Evolutionary conservation across 2,888 invertebrate species (phyloP).

Genomic region (Ligdia adustata): DNA sequence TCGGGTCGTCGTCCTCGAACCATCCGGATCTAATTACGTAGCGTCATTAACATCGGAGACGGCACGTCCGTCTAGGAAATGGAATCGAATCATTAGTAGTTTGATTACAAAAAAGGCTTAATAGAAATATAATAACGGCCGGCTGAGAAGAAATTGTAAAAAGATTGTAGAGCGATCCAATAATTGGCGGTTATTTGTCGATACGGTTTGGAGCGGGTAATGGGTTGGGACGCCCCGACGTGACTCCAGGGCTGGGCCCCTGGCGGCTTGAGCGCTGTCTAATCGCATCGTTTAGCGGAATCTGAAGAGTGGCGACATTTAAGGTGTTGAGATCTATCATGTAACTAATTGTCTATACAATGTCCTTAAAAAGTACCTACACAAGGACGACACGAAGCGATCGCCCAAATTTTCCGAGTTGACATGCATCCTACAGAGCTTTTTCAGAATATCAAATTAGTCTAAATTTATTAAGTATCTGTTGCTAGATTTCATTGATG

Average conservation of each 20-base stretch:
- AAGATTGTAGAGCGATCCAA: conserved; percentile 83
- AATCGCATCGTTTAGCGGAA: conserved; percentile 58
- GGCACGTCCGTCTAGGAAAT: conserved; percentile 84
- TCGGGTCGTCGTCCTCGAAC: conserved; percentile 76
- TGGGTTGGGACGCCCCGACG: conserved; percentile 78
- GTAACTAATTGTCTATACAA: too few relatives aligned
- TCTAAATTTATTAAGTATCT: too few relatives aligned
- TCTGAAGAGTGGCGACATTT: conserved; percentile 53
- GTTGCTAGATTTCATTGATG: too few relatives aligned
- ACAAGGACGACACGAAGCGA: too few relatives aligned
- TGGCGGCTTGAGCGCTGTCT: conserved; percentile 29
- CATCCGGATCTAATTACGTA: conserved; percentile 83
- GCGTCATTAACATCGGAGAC: conserved; percentile 82
- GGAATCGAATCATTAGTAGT: conserved; percentile 84
- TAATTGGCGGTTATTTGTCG: conserved; percentile 84
- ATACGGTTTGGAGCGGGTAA: conserved; percentile 83
- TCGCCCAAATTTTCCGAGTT: too few relatives aligned
- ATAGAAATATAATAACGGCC: conserved; percentile 83
- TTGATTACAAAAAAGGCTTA: conserved; percentile 85
- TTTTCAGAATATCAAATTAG: too few relatives aligned
- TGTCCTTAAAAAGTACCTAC: too few relatives aligned
- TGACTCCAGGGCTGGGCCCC: conserved; percentile 62
- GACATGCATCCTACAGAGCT: too few relatives aligned
- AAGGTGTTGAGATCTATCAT: conserved; percentile 9
- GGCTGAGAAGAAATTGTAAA: conserved; percentile 83